Percentiles rank a stretch among this genome's conserved stretches.
Evolutionary conservation across 2,888 invertebrate genomes (phyloP).

Genomic region (Leptopilina drosophilae): DNA sequence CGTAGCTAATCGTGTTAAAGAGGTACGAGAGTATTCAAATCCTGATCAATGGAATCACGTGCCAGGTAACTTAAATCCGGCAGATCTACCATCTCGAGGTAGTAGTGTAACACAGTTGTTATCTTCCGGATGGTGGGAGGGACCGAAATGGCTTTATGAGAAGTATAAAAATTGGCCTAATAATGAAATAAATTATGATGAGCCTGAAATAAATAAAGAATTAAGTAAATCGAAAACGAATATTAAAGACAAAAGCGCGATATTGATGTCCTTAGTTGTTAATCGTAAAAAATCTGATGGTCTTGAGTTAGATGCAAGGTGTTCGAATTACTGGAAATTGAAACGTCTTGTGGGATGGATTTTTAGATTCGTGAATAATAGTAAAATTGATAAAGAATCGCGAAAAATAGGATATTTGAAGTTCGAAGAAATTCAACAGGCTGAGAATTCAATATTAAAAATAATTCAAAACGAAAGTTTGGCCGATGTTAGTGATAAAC

Average conservation of each 20-base stretch:
- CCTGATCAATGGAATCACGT: constrained; percentile 61
- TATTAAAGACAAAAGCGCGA: too few species aligned
- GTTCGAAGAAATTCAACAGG: too few species aligned
- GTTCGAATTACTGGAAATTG: not conserved
- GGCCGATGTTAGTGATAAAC: too few species aligned
- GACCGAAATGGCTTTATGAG: constrained; percentile 63
- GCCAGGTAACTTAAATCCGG: constrained; percentile 65
- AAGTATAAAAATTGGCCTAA: constrained; percentile 57
- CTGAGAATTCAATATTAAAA: too few species aligned
- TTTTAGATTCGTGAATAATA: constrained; percentile 46
- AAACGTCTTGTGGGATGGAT: constrained; percentile 43
- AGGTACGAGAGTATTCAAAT: constrained; percentile 54
- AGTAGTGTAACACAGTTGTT: constrained; percentile 59
- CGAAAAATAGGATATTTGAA: not conserved
- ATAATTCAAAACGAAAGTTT: too few species aligned
- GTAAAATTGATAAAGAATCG: not conserved
- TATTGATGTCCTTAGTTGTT: too few species aligned
- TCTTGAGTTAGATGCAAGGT: not conserved
- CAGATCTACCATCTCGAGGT: constrained; percentile 68
- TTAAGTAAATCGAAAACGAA: constrained; percentile 41
- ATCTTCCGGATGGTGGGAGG: constrained; percentile 67
- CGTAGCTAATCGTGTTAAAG: constrained; percentile 61
- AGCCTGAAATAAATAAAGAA: constrained; percentile 50
- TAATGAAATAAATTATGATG: not conserved
- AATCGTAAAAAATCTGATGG: too few species aligned